Evolutionary conservation across 2,113 vertebrate genomes (phyloP), one percentile per base, ranked within the genome.

Genomic region (Crotalus viridis): DNA sequence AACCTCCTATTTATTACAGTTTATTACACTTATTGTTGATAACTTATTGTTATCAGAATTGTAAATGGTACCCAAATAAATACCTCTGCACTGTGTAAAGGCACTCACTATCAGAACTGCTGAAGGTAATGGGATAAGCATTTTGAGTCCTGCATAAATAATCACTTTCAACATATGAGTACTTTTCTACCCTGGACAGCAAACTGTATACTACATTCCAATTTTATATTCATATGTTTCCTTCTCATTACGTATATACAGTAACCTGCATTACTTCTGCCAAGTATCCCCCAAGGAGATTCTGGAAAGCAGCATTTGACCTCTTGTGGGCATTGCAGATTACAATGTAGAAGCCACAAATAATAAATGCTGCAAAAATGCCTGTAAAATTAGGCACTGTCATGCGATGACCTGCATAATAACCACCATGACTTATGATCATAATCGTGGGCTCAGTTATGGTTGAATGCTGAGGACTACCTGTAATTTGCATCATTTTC

Each of bases 201-300:
- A 3, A 6, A 55, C 33, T 24, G 3, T 1, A 21, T 19, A 95
- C 89, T n/a, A 17, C 39, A 90, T 54, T 81, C 93, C 92, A 92
- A 91, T 96, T 88, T 39, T 95, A 93, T 89, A 64, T 88, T 91
- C 95, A 94, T 39, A 94, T 95, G 93, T 94, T 93, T 93, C 91
- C 93, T 93, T 48, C 88, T 59, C 48, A 85, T 93, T 22, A 87
- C 5, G 0, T 3, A 39, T 10, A 90, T 5, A 48, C 48, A 51
- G 1, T 51, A 51, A 51, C 0, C 6, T 92, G 69, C 17, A 91
- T 9, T 54, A 0, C 5, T 91, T 87, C 89, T 9, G 46, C 24
- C 0, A 0, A 54, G 0, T 0, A 0, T 0, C 17, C 10, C 74
- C 61, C 64, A 43, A 87, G 0, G 64, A 24, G 46, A 56, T 90